Evolutionary conservation across 2,888 invertebrate species (phyloP), one percentile per base, ranked within the genome.

Genomic region (Esperia sulphurella): DNA sequence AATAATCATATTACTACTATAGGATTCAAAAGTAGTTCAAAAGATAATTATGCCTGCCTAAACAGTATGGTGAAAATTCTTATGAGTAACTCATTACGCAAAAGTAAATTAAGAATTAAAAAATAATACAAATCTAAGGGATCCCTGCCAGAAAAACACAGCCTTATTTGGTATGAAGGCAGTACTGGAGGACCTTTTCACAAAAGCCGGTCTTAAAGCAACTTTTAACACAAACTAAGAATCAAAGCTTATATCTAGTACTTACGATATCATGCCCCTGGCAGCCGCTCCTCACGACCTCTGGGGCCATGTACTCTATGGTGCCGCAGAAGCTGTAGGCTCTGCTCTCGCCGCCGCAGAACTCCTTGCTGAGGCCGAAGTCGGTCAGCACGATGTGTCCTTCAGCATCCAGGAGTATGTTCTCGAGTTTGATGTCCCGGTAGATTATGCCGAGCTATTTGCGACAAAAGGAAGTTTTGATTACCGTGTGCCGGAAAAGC

Each of bases 261-360:
- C 96, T 96, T 84, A 97, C 96, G 81, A 97, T 96, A 92, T 98
- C 97, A 85, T 98, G 98, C 14, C 98, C 98, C 59, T 94, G 93
- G 48, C 93, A 94, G 53, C 97, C 96, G 48, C 97, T 96, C 68
- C 95, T 83, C 52, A 94, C 94, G 38, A 94, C 94, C 75, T 94
- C 96, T 0, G 97, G 98, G 14, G 98, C 98, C 98, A 99, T 99
- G 83, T 99, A 99, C 79, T 99, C 98, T 66, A 98, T 96, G 55
- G 98, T 99, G 13, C 99, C 99, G 80, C 99, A 99, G 90, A 98
- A 99, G 54, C 98, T 98, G 89, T 98, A 98, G 0, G 99, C 96
- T 55, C 98, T 90, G 72, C 94, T 94, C 70, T 96, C 94, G 0
- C 81, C 88, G 8, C 87, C 88, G 51, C 95, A 92, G 79, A 97